Conservation (phyloP, 2,888 invertebrate genomes). For the Phragmatobia fuliginosa region DNA sequence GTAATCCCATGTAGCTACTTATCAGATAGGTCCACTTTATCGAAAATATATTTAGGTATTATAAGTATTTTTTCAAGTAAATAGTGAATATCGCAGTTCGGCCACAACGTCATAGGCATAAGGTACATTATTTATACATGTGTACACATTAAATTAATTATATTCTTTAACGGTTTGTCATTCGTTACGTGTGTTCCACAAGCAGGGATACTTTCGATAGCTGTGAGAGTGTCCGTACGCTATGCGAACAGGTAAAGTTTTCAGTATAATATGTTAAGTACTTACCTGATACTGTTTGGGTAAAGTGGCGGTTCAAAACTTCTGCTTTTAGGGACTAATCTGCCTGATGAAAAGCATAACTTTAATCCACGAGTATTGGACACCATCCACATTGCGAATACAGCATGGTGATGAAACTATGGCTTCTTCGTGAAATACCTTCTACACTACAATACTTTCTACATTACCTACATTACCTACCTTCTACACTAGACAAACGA, state of each 20-base stretch:
- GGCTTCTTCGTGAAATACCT: no score
- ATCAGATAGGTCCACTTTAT: constrained; percentile 13
- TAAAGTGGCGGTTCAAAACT: neutral
- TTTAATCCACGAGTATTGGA: no score
- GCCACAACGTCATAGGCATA: neutral
- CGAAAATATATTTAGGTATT: neutral
- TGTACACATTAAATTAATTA: neutral
- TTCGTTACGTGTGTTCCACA: neutral
- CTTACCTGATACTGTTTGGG: neutral
- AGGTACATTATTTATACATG: no score
- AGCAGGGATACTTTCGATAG: neutral
- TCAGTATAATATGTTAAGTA: neutral
- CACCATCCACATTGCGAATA: no score
- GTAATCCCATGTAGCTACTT: constrained; percentile 10
- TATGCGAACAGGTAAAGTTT: constrained; percentile 2
- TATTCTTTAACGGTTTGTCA: neutral
- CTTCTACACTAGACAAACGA: no score
- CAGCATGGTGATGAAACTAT: no score
- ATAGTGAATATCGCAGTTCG: neutral
- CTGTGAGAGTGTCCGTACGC: neutral
- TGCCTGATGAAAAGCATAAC: no score
- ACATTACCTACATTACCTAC: no score
- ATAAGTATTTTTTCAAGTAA: neutral
- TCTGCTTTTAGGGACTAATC: no score
- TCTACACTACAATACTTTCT: no score